Base-by-base conservation (phyloP, 2,797 vertebrate species). In the Sebastes trivittatus region DNA sequence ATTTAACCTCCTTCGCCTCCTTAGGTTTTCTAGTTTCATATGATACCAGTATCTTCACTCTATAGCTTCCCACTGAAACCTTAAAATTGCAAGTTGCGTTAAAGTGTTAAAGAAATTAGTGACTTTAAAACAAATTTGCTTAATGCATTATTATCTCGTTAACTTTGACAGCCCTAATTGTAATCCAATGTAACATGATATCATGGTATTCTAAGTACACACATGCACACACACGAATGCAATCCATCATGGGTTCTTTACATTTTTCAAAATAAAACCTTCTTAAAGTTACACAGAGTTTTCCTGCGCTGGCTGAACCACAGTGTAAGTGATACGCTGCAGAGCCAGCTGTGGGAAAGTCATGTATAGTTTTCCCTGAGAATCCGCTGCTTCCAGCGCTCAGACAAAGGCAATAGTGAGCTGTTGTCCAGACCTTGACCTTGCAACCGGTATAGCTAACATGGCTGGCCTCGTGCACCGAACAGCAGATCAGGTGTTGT, bases 361-460 rank as follows among this genome's bases (percentile, higher is more conserved):
- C 30, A 74, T 34, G 61, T 80, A 54, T 74, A 64, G 83, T 81
- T 88, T 89, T 89, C 80, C 74, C 78, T 85, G 72, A 87, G 62
- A 86, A 73, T 85, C 76, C 23, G 60, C 73, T 74, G 80, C 78
- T 71, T 91, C 89, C 82, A 72, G 56, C 72, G 4, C 23, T 34
- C 78, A 88, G 49, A 86, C 87, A 87, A 75, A 90, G 25, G 69
- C 62, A 78, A 54, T 1, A 65, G 27, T 82, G 87, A 91, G 83
- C 89, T 81, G 82, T 81, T 81, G 90, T 90, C 86, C 88, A 91
- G 90, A 88, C 88, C 87, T 89, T 93, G 90, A 94, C 90, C 88
- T 89, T 89, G 84, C 22, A 23, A 66, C 72, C 70, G 75, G 46
- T 84, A 22, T 71, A 72, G 71, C 82, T 78, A 79, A 83, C 86